A percentile compares a stretch with the other conserved stretches of the same genome.
phyloP scores from a whole-genome alignment of 2,113 vertebrate genomes.

The Phrynosoma blainvillii region DNA sequence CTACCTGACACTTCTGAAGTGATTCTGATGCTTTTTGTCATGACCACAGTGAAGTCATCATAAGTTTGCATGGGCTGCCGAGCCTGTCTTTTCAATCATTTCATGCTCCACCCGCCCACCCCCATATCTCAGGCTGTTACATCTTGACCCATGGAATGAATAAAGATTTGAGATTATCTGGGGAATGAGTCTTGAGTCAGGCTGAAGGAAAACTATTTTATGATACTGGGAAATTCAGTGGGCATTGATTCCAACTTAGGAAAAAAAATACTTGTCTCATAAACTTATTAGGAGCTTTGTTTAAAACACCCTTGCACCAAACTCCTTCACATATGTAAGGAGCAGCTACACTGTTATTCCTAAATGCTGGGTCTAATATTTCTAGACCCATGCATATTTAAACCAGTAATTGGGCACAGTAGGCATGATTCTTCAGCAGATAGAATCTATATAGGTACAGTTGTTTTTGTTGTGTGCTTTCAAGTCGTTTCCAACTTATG shows the following conservation, averaged over 20 bases:
- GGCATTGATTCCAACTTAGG: not conserved
- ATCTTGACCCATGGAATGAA: not conserved
- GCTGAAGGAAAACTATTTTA: not conserved
- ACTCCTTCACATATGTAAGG: not conserved
- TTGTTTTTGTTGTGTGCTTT: too few species aligned
- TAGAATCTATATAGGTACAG: not conserved
- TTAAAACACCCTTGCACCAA: not conserved
- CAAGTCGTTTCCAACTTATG: too few species aligned
- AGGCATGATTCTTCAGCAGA: not conserved
- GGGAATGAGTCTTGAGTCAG: too few species aligned
- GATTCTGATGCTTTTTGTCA: not conserved
- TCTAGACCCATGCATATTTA: not conserved
- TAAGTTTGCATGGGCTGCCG: not conserved
- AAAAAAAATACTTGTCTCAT: not conserved
- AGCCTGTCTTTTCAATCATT: not conserved
- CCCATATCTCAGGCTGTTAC: not conserved
- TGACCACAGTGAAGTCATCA: not conserved
- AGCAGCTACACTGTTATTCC: not conserved
- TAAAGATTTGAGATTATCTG: not conserved
- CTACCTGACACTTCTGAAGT: not conserved
- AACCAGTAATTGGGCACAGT: not conserved
- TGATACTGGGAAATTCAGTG: not conserved
- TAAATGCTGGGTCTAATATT: not conserved
- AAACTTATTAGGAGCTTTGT: not conserved
- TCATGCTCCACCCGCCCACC: too few species aligned